A percentile compares a stretch with the other conserved stretches of the same genome.
phyloP scores from a whole-genome alignment of 2,113 vertebrate genomes.

The Puntigrus tetrazona region DNA sequence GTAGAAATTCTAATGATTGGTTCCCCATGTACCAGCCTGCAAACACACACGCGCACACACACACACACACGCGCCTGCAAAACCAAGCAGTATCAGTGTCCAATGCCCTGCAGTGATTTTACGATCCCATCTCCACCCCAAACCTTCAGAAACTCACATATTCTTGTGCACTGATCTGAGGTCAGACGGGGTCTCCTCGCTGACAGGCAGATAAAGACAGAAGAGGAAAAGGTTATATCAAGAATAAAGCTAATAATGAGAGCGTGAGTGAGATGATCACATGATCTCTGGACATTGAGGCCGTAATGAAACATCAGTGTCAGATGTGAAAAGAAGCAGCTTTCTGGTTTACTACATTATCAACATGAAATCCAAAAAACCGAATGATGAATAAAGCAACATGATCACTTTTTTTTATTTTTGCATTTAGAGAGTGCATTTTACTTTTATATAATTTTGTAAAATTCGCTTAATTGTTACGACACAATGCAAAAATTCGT shows the following conservation, averaged over 20 bases:
- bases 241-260: conserved; percentile 9
- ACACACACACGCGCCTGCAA: not conserved
- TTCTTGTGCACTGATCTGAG: conserved; percentile 37
- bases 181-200: conserved; percentile 18
- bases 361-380: not conserved
- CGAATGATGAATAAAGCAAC: not conserved
- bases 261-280: conserved; percentile 1
- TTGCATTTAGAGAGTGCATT: no score
- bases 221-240: not conserved
- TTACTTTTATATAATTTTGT: no score
- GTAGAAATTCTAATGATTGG: conserved; percentile 29
- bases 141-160: conserved; percentile 35
- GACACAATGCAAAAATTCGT: not conserved
- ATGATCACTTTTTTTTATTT: not conserved
- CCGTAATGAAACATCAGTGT: not conserved
- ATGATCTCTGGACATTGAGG: not conserved
- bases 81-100: conserved; percentile 1
- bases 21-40: conserved; percentile 30
- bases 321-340: not conserved
- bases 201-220: conserved; percentile 37
- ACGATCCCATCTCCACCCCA: conserved; percentile 16
- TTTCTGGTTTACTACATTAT: not conserved
- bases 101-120: not conserved
- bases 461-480: not conserved
- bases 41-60: conserved; percentile 26